phyloP scores from a whole-genome alignment of 1,140 invertebrate species.

The Drosophila sechellia region DNA sequence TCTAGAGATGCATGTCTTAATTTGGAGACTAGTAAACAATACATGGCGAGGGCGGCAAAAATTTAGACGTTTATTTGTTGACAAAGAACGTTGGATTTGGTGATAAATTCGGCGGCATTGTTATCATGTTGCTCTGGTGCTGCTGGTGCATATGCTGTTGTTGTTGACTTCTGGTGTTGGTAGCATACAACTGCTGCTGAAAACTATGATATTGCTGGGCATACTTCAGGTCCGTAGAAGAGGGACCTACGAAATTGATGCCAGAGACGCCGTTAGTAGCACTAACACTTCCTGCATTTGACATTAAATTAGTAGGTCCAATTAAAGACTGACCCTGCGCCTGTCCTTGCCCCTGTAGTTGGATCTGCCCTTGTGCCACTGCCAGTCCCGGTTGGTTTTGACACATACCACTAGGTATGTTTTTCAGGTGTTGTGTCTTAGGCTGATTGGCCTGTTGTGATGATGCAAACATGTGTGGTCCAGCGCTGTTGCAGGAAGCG shows the following conservation, averaged over 20 bases:
- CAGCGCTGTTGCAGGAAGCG: slow-evolving; percentile 15
- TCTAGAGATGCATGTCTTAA: slow-evolving; percentile 16
- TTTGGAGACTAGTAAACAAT: slow-evolving; percentile 27
- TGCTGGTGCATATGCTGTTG: slow-evolving; percentile 63
- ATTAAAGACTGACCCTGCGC: slow-evolving; percentile 46
- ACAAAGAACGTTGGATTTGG: slow-evolving; percentile 76
- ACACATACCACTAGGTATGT: slow-evolving; percentile 48
- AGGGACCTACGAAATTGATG: slow-evolving; percentile 90
- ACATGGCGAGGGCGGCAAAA: slow-evolving; percentile 2
- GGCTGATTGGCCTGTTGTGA: slow-evolving; percentile 42
- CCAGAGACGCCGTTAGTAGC: slow-evolving; percentile 84
- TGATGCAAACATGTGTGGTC: slow-evolving; percentile 38
- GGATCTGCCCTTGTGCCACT: slow-evolving; percentile 25
- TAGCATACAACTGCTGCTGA: slow-evolving; percentile 97
- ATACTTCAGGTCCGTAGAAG: slow-evolving; percentile 95
- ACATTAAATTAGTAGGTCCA: slow-evolving; percentile 84
- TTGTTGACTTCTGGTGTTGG: slow-evolving; percentile 90
- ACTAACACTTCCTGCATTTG: slow-evolving; percentile 75
- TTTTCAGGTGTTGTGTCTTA: slow-evolving; percentile 53
- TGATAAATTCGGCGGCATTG: slow-evolving; percentile 70
- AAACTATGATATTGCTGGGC: slow-evolving; percentile 98
- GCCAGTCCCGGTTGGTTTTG: slow-evolving; percentile 53
- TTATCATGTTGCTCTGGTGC: slow-evolving; percentile 68
- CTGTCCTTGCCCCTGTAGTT: slow-evolving; percentile 86
- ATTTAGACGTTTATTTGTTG: slow-evolving; percentile 54